Evolutionary conservation across 92 coral and sea anemone species (phyloP).

Genomic region (Zoanthus sansibaricus): DNA sequence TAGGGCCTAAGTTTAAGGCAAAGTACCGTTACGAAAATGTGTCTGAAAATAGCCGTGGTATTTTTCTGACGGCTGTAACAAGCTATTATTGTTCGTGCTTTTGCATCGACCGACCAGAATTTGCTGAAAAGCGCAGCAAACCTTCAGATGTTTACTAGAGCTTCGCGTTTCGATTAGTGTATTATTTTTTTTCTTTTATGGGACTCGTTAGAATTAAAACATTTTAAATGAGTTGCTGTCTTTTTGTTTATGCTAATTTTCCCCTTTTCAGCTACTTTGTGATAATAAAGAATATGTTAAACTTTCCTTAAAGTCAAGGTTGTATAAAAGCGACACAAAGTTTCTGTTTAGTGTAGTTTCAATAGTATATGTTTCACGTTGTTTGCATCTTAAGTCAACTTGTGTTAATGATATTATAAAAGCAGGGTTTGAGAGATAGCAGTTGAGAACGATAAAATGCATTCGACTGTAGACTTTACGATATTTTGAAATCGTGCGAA

Average conservation of each 20-base stretch:
- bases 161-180: background rate
- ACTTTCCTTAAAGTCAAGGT: background rate
- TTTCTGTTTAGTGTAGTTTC: background rate
- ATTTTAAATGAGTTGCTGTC: background rate
- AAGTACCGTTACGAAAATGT: conserved; percentile 1
- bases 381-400: background rate
- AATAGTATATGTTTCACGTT: background rate
- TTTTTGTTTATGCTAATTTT: background rate
- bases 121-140: background rate
- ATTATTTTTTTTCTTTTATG: background rate
- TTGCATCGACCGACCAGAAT: background rate
- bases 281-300: background rate
- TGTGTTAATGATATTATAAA: background rate
- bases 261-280: background rate
- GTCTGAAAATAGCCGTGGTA: background rate
- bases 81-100: background rate
- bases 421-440: background rate
- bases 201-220: conserved; percentile 14
- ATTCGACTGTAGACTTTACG: background rate
- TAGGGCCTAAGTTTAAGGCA: background rate
- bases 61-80: background rate
- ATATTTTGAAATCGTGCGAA: background rate
- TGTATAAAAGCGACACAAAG: too few species aligned
- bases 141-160: background rate
- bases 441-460: background rate